Evolutionary conservation across 2,888 invertebrate genomes (phyloP).

Genomic region (Callinectes sapidus): DNA sequence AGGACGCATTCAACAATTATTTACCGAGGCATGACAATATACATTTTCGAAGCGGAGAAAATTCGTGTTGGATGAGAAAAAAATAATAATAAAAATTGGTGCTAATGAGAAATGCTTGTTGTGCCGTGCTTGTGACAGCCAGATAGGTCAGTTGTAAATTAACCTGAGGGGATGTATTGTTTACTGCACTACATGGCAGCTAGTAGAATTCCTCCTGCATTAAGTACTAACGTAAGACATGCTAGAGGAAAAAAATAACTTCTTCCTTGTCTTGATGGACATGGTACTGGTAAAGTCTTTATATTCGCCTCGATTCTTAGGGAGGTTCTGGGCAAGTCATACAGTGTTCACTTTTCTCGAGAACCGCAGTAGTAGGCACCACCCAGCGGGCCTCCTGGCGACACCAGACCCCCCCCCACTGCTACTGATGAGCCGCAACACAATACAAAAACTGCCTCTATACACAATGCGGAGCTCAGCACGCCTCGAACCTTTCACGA

Average conservation of each 20-base stretch:
- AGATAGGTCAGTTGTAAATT: not conserved
- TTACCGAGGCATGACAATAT: not conserved
- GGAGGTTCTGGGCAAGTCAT: not conserved
- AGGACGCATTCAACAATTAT: not conserved
- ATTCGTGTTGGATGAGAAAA: not conserved
- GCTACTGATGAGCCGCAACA: not conserved
- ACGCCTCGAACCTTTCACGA: not conserved
- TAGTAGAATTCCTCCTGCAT: not conserved
- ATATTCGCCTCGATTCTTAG: slow-evolving; percentile 11
- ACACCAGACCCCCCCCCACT: not conserved
- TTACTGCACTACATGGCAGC: not conserved
- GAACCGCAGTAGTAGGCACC: not conserved
- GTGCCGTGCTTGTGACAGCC: not conserved
- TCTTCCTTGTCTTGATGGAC: not conserved
- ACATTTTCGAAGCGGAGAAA: not conserved
- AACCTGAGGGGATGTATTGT: not conserved
- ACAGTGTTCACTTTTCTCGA: not conserved
- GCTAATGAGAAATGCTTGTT: not conserved
- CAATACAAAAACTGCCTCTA: not conserved
- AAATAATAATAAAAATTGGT: not conserved
- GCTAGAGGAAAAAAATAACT: not conserved
- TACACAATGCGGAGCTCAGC: not conserved
- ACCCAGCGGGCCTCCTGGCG: not conserved
- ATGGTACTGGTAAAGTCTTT: not conserved
- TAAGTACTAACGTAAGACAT: not conserved